Percentiles rank a stretch among this genome's conserved stretches.
These are phyloP conservation scores for Genyomyrus donnyi DNA, from an alignment of 2,113 vertebrate species.

Conservation along the genomic window DNA sequence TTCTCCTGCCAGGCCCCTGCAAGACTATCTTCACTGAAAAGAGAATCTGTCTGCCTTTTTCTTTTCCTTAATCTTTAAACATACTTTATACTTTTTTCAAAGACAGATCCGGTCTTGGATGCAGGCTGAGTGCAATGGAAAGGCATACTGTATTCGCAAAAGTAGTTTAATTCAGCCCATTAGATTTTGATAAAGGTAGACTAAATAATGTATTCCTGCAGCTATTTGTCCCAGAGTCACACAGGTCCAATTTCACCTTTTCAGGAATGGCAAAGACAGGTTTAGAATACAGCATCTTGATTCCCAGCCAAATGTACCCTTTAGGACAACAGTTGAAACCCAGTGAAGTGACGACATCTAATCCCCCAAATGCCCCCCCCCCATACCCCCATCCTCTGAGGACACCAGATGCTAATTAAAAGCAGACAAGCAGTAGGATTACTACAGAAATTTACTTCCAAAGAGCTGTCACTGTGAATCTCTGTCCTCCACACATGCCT, in stretches of 20 bases:
- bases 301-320: constrained; percentile 7
- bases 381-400: constrained; percentile 31
- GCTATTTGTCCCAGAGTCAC: not conserved
- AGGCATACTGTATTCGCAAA: not conserved
- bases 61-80: not conserved
- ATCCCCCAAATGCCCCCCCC: not conserved
- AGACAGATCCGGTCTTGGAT: not conserved
- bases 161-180: not conserved
- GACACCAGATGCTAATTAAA: constrained; percentile 50
- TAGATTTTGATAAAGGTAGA: not conserved
- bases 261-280: constrained; percentile 1
- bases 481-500: constrained; percentile 19
- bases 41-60: not conserved
- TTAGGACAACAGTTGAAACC: constrained; percentile 14
- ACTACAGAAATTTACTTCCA: constrained; percentile 38
- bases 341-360: constrained; percentile 15
- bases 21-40: not conserved
- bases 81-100: not conserved
- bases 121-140: not conserved
- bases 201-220: not conserved
- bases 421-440: constrained; percentile 45
- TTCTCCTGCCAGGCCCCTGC: not conserved
- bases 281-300: not conserved
- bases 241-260: constrained; percentile 19
- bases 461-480: constrained; percentile 47